phyloP scores from a whole-genome alignment of 2,888 invertebrate genomes.

The Pterostichus niger region DNA sequence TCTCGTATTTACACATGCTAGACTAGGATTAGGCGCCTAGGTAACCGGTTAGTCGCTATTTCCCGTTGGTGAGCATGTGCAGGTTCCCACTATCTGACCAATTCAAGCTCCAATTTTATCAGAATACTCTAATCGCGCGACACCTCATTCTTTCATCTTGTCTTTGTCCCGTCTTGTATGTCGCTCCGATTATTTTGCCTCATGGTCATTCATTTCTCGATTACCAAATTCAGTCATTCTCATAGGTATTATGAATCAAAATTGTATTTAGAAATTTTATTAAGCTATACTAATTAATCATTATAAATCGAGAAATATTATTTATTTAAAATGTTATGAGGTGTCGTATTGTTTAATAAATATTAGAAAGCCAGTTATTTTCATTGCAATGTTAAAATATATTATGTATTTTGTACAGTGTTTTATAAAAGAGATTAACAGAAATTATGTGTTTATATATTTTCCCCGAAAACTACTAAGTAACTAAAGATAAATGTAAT shows the following conservation, averaged over 20 bases:
- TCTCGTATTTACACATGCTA: neutral
- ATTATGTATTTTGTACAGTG: conserved; percentile 67
- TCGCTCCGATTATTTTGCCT: neutral
- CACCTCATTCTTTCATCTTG: conserved; percentile 5
- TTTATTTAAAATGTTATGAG: conserved; percentile 44
- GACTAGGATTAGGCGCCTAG: neutral
- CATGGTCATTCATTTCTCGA: too few species aligned
- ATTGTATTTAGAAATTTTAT: too few species aligned
- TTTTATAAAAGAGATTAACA: conserved; percentile 66
- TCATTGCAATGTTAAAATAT: conserved; percentile 64
- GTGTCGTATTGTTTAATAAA: conserved; percentile 53
- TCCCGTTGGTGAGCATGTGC: neutral
- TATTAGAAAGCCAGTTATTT: conserved; percentile 58
- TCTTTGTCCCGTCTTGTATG: neutral
- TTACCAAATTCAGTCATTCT: too few species aligned
- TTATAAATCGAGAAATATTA: conserved; percentile 21
- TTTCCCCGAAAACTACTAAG: neutral
- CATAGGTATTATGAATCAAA: too few species aligned
- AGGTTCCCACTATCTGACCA: too few species aligned
- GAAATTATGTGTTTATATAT: neutral
- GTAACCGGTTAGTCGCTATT: neutral
- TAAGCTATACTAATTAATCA: neutral
- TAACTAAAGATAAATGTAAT: neutral
- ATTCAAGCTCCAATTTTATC: neutral
- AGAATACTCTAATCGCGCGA: neutral